Percentiles rank a stretch among this genome's conserved stretches.
These are phyloP conservation scores for Amphibalanus amphitrite DNA, from an alignment of 1,140 invertebrate species.

Conservation along the genomic window DNA sequence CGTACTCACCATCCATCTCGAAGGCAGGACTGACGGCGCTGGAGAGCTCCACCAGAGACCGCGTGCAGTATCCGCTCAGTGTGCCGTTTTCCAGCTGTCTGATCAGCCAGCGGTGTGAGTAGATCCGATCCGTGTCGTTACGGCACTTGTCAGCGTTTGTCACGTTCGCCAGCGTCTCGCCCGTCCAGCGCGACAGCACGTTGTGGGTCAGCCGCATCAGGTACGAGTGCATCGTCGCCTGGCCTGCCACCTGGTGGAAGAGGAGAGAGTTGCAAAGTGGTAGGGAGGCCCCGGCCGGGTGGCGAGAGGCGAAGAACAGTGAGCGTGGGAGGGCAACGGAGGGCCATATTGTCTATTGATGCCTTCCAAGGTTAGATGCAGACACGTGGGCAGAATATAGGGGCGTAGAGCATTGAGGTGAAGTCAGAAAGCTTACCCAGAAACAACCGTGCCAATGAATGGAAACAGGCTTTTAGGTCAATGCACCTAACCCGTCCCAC, in stretches of 20 bases:
- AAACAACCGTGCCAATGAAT: too few relatives aligned
- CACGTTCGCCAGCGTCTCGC: background rate
- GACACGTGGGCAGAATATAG: too few relatives aligned
- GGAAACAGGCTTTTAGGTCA: too few relatives aligned
- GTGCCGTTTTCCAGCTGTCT: background rate
- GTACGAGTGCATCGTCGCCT: background rate
- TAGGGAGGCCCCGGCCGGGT: too few relatives aligned
- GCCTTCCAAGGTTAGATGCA: too few relatives aligned
- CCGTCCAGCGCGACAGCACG: background rate
- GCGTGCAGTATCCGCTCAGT: background rate
- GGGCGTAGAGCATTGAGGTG: too few relatives aligned
- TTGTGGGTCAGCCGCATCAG: background rate
- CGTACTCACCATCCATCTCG: background rate
- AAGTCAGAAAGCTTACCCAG: too few relatives aligned
- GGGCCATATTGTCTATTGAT: too few relatives aligned
- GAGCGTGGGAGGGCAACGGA: too few relatives aligned
- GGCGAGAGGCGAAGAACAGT: too few relatives aligned
- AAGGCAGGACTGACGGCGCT: background rate
- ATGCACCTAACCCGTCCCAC: too few relatives aligned
- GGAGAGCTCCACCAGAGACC: background rate
- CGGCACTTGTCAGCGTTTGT: background rate
- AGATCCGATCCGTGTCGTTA: background rate
- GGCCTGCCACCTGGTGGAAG: background rate
- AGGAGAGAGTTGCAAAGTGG: too few relatives aligned
- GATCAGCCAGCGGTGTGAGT: background rate